These are phyloP conservation scores for Danio choprae DNA, from an alignment of 2,797 vertebrate species.

Conservation along the genomic window DNA sequence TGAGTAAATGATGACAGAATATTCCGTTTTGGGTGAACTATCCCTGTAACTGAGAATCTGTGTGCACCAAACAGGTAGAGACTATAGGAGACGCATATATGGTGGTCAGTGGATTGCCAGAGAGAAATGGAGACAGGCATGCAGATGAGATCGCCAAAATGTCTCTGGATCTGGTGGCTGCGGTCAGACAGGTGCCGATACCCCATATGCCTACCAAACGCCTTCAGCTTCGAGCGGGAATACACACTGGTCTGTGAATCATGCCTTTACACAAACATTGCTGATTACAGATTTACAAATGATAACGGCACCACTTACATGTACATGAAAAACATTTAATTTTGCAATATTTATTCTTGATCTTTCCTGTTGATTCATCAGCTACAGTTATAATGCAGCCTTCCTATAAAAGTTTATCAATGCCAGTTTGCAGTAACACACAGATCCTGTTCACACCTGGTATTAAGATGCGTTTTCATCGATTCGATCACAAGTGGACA, in stretches of 20 bases:
- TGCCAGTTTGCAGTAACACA: background rate
- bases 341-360: too few species aligned
- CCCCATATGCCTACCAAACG: constrained; percentile 83
- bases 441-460: too few species aligned
- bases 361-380: constrained; percentile 2
- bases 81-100: constrained; percentile 91
- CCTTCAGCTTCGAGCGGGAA: constrained; percentile 86
- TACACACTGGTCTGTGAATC: constrained; percentile 81
- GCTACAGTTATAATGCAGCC: background rate
- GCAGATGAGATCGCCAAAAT: constrained; percentile 89
- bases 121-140: constrained; percentile 85
- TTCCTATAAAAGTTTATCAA: background rate
- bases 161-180: constrained; percentile 89
- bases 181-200: constrained; percentile 85
- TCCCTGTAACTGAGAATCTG: background rate
- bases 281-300: background rate
- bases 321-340: too few species aligned
- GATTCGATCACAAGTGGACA: too few species aligned
- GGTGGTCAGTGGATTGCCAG: constrained; percentile 89
- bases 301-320: background rate
- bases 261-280: background rate
- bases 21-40: too few species aligned
- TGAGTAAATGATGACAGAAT: too few species aligned
- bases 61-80: constrained; percentile 78
- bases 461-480: too few species aligned